A percentile compares a stretch with the other conserved stretches of the same genome.
phyloP scores from a whole-genome alignment of 2,113 vertebrate species.

The Brachyhypopomus occidentalis region DNA sequence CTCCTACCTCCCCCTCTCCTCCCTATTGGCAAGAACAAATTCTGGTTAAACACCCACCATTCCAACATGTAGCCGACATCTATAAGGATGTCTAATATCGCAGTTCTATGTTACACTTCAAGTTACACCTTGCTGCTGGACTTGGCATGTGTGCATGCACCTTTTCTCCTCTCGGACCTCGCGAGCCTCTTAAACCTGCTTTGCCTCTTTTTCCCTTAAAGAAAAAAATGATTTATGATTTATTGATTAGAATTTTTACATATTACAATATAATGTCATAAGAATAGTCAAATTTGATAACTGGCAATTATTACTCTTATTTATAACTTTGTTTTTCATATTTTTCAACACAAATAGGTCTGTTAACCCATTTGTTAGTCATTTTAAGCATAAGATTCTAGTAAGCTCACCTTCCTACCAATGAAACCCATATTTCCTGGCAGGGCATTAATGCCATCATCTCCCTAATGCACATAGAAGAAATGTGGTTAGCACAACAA shows the following conservation, averaged over 20 bases:
- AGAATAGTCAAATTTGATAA: background rate
- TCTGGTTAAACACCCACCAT: background rate
- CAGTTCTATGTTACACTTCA: too few species aligned
- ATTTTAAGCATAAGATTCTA: background rate
- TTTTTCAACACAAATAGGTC: background rate
- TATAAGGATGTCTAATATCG: background rate
- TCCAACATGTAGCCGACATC: background rate
- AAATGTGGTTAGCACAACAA: slow-evolving; percentile 26
- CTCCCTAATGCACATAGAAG: slow-evolving; percentile 68
- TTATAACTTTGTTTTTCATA: background rate
- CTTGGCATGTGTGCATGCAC: slow-evolving; percentile 60
- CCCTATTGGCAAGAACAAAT: slow-evolving; percentile 70
- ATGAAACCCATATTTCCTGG: slow-evolving; percentile 68
- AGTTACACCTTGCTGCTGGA: too few species aligned
- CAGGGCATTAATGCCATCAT: slow-evolving; percentile 67
- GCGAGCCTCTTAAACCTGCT: slow-evolving; percentile 71
- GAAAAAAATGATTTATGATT: background rate
- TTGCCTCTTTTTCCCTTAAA: slow-evolving; percentile 83
- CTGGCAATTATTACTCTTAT: background rate
- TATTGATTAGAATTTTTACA: background rate
- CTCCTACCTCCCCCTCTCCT: slow-evolving; percentile 70
- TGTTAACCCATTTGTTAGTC: background rate
- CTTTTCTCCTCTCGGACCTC: slow-evolving; percentile 80
- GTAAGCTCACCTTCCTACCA: slow-evolving; percentile 77
- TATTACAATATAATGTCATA: background rate